phyloP scores from a whole-genome alignment of 1,140 invertebrate genomes.

The Drosophila nasuta region DNA sequence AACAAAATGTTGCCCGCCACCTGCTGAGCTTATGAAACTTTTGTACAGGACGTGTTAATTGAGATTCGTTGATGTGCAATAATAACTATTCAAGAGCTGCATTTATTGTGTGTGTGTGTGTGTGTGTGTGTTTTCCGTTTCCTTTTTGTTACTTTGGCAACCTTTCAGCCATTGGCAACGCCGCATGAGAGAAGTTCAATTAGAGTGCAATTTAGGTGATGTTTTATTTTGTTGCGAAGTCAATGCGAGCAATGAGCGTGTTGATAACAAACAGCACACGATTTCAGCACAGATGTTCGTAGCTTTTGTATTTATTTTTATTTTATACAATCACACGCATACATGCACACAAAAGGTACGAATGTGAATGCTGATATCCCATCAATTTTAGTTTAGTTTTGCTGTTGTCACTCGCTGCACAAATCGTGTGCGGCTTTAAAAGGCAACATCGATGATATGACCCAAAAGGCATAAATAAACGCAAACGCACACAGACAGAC shows the following conservation, averaged over 20 bases:
- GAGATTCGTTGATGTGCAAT: no score
- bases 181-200: background rate
- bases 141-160: background rate
- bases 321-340: background rate
- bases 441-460: background rate
- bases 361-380: constrained; percentile 11
- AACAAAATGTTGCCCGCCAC: no score
- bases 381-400: constrained; percentile 32
- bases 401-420: constrained; percentile 21
- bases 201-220: constrained; percentile 3
- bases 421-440: constrained; percentile 23
- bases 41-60: no score
- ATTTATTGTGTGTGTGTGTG: background rate
- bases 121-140: background rate
- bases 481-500: background rate
- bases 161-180: background rate
- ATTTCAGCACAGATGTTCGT: constrained; percentile 19
- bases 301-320: constrained; percentile 11
- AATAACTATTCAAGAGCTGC: background rate
- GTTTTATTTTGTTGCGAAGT: background rate
- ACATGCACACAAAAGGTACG: background rate
- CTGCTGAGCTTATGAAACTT: no score
- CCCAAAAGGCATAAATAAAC: constrained; percentile 8
- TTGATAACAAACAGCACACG: background rate
- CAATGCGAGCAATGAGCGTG: no score